Evolutionary conservation across 1,140 invertebrate species (phyloP), one percentile per base, ranked within the genome.

Genomic region (Drosophila pallidifrons): DNA sequence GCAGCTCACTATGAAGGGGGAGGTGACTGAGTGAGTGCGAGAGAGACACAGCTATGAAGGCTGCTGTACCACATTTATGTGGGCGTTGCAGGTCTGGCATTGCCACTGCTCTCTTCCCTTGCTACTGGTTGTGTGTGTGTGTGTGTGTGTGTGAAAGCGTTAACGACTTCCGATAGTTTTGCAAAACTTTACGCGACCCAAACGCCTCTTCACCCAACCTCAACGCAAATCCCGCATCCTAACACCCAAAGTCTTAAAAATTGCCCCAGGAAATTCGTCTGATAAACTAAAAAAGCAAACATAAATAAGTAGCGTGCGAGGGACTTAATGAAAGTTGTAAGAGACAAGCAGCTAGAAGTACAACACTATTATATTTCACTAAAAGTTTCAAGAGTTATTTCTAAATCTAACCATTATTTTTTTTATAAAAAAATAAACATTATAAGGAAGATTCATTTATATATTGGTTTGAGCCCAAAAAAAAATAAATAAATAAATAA

Each of bases 101-200:
- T 32, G 4, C 13, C 11, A 7, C 52, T n/a, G 1, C 15, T 52
- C 28, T 13, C 25, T 43, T 46, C 49, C 60, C n/a, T 41, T 32
- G 61, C 77, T 28, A 20, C 59, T 45, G 41, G 54, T 52, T 8
- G 57, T 11, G 15, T 20, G 20, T 25, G 20, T 25, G 20, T 25
- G 20, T 20, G 16, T 38, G 25, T 86, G 76, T 86, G 73, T 77
- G 83, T 54, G 73, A 80, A 82, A 77, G 79, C 79, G 83, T 80
- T 88, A 87, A 87, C 79, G 83, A 88, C 83, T 88, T 87, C 83
- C 83, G 83, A 87, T 88, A 88, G 77, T 86, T 25, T 25, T 83
- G 77, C 68, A 86, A 86, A 86, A 81, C 67, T 86, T 86, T 75
- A 58, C 49, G 58, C 54, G 32, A 30, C 70, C 43, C 11, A 46